Evolutionary conservation across 2,797 vertebrate genomes (phyloP), one percentile per base, ranked within the genome.

Genomic region (Melanogrammus aeglefinus): DNA sequence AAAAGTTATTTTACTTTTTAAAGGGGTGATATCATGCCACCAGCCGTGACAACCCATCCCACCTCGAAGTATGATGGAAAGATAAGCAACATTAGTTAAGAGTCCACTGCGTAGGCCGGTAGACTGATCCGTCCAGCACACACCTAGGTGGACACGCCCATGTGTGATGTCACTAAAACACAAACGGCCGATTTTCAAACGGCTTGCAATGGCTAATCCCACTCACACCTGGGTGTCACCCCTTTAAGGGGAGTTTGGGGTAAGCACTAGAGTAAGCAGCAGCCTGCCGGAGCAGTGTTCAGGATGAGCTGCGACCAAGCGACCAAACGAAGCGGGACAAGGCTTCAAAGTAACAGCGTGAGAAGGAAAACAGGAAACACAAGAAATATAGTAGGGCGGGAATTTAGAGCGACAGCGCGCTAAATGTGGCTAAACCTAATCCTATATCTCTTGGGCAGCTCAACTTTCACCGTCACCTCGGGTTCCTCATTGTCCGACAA

Each of bases 211-310:
- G 35, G 35, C 35, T 7, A 36, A 36, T 36, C 35, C 35, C 35
- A 36, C 35, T 36, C 35, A 36, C 35, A 36, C 35, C 35, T 36
- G 35, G 35, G 7, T 36, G 1, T 6, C 35, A 36, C 5, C 38
- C 9, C 9, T 38, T 38, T 39, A 10, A 39, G 38, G 38, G 38
- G 85, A 81, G 69, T 12, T 83, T 3, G 63, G 7, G 63, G 63
- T 0, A 24, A 6, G 21, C 63, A 24, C 57, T 66, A 21, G n/a
- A 27, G n/a, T 27, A 24, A 27, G n/a, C 63, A 27, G 63, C 63
- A 12, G 63, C 9, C 9, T 69, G 2, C 9, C 63, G 10, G 63
- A 27, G 63, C n/a, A 69, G 63, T 69, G 2, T 27, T 69, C 8
- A 69, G 8, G 63, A 6, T 69, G 24, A 69, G 63, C n/a, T 69